Evolutionary conservation across 2,888 invertebrate species (phyloP).

Genomic region (Noctua janthina): DNA sequence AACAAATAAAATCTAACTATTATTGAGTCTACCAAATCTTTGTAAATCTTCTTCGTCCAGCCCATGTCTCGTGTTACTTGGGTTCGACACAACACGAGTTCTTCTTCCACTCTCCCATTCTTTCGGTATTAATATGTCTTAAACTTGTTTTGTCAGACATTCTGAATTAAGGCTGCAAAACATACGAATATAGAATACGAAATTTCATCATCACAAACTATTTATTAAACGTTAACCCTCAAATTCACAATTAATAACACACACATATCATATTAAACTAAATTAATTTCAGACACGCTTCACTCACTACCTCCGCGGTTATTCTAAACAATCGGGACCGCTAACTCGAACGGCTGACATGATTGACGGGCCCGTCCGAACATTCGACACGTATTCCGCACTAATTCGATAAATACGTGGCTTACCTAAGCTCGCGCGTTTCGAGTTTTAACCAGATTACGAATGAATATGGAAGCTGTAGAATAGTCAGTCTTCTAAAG

Average conservation of each 20-base stretch:
- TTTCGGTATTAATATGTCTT: not conserved
- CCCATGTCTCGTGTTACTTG: not conserved
- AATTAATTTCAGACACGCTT: conserved; percentile 29
- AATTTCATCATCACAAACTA: not conserved
- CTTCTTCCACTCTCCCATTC: not conserved
- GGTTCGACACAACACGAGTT: not conserved
- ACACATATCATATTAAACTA: conserved; percentile 22
- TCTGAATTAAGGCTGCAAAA: not conserved
- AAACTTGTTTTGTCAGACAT: not conserved
- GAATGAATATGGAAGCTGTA: conserved; percentile 35
- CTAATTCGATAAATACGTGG: conserved; percentile 71
- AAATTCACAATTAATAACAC: conserved; percentile 9
- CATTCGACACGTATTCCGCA: conserved; percentile 41
- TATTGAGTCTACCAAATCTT: not conserved
- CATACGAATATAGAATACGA: not conserved
- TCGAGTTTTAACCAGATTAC: conserved; percentile 73
- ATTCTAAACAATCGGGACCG: conserved; percentile 30
- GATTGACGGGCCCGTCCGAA: conserved; percentile 41
- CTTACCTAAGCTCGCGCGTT: conserved; percentile 66
- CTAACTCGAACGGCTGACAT: not conserved
- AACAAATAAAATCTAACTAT: not conserved
- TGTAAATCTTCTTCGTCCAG: not conserved
- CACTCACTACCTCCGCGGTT: not conserved
- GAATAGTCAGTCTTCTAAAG: conserved; percentile 31
- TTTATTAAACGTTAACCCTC: not conserved